Evolutionary conservation across 2,113 vertebrate species (phyloP), one percentile per base, ranked within the genome.

Genomic region (Eptesicus fuscus): DNA sequence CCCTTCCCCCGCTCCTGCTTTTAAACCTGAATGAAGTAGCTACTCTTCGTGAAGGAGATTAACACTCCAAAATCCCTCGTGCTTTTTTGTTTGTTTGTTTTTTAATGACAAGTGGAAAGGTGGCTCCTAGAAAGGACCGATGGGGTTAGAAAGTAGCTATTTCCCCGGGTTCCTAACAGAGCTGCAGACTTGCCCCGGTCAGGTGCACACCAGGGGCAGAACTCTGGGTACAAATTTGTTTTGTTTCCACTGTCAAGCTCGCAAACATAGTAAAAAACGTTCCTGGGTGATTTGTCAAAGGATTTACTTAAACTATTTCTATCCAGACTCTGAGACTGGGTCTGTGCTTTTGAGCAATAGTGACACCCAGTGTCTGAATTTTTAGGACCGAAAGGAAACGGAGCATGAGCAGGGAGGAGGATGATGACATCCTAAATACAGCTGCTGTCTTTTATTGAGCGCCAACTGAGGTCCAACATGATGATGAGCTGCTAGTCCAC

Each of bases 351-450:
- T 93, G 91, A 94, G 78, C 90, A 97, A 97, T 40, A 73, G 97
- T 98, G 98, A 98, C 98, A 98, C 83, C 98, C 98, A 98, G 97
- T 28, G 97, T 97, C 49, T 79, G 65, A 59, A 63, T 59, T 32
- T 56, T 2, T 7, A 13, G 56, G 69, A 87, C 0, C 0, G 61
- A 49, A 65, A 61, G 63, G 83, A 95, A 89, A 86, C 7, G 8
- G 0, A 8, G n/a, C 63, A 32, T 1, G 2, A 16, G 22, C 83
- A 44, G 23, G 9, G 32, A 61, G 18, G 17, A 61, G 17, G n/a
- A 37, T 40, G 35, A n/a, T 17, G 53, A 28, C 10, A 32, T 1
- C 18, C 44, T 69, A 37, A 44, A 11, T 1, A 11, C 1, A 9
- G 49, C 4, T 0, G 12, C 28, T 51, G 25, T 47, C 61, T 1